Evolutionary conservation across 2,888 invertebrate species (phyloP), one percentile per base, ranked within the genome.

Genomic region (Papilio gigon): DNA sequence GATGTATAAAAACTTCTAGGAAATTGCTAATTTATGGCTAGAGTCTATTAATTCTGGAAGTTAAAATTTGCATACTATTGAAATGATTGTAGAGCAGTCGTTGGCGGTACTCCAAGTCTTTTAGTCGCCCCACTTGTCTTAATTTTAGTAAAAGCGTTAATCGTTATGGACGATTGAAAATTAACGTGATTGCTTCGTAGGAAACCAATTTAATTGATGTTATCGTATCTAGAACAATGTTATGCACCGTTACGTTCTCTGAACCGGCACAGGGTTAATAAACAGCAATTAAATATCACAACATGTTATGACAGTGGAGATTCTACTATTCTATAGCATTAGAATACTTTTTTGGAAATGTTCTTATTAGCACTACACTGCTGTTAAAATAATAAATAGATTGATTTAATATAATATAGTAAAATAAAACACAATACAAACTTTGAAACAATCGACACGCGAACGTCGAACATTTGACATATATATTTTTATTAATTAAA

Each of bases 21-120:
- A 17, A 64, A 53, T 64, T 27, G 37, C 33, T 30, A 37, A 64
- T 64, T 64, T 22, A 53, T 35, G 53, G 17, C 65, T 20, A 25
- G n/a, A n/a, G n/a, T 27, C 60, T 12, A 66, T 66, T 53, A 56
- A 62, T 63, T 62, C 42, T 44, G 20, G 33, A 4, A 44, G 27
- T 62, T 42, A 14, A 47, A 35, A 56, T 67, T 61, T 62, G 35
- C 42, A 68, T 44, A 58, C 25, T 58, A 63, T 63, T 68, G 68
- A 59, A 64, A 68, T 47, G 47, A 64, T 63, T 40, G 27, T 59
- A 50, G 27, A 63, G 58, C 20, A 58, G 44, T 37, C n/a, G 44
- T 68, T 68, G 68, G 68, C 68, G n/a, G 2, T 6, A 47, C 27
- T 68, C 68, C 68, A 68, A 68, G 59, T 47, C 27, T 64, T 59